Conservation (phyloP, 2,888 invertebrate genomes). For the Platycnemis pennipes region DNA sequence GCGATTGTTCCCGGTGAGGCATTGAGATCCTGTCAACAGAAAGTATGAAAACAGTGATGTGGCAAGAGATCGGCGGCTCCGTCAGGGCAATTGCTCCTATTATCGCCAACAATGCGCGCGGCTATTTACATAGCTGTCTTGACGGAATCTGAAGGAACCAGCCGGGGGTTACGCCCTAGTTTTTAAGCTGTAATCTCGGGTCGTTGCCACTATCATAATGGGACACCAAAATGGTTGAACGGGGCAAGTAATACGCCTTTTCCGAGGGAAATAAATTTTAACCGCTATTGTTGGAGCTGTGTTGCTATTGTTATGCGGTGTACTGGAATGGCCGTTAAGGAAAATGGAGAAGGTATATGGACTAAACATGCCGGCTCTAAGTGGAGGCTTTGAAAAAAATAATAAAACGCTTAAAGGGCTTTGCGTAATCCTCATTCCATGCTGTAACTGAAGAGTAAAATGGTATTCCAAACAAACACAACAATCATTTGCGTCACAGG, state of each 20-base stretch:
- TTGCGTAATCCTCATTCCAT: no score
- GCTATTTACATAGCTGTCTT: neutral
- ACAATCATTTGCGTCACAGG: no score
- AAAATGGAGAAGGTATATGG: neutral
- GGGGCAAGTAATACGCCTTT: no score
- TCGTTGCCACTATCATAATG: no score
- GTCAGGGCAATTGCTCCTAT: neutral
- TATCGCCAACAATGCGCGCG: neutral
- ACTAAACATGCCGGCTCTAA: neutral
- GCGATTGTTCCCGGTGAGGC: neutral
- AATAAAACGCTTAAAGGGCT: neutral
- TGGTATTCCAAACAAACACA: no score
- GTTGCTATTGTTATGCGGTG: no score
- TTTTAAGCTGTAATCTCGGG: neutral
- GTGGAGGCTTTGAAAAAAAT: neutral
- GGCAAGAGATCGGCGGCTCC: neutral
- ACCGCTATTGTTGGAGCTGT: no score
- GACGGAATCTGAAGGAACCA: neutral
- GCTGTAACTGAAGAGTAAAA: no score
- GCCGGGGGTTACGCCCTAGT: neutral
- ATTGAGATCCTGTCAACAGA: neutral
- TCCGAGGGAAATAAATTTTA: no score
- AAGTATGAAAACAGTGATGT: neutral
- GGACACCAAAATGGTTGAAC: no score
- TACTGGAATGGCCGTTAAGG: no score